Percentiles rank a stretch among this genome's conserved stretches.
These are phyloP conservation scores for Wiebesia pumilae DNA, from an alignment of 1,140 invertebrate genomes.

Conservation along the genomic window DNA sequence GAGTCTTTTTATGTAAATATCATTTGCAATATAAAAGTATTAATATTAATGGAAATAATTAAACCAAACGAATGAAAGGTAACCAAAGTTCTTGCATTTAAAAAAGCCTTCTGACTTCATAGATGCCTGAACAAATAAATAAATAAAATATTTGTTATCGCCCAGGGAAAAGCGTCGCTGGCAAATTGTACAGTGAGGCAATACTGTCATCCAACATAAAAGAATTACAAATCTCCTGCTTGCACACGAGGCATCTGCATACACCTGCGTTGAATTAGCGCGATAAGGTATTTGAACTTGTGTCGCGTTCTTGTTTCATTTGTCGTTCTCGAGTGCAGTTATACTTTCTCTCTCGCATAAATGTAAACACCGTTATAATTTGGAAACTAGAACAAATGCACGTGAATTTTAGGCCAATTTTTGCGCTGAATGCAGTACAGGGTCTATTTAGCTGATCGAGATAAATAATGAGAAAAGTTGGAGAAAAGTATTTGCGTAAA, in stretches of 20 bases:
- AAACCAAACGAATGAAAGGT: neutral
- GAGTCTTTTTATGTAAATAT: too few relatives aligned
- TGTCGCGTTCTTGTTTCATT: neutral
- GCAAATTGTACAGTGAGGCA: neutral
- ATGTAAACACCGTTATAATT: neutral
- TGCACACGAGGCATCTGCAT: neutral
- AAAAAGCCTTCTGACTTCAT: neutral
- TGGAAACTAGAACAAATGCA: neutral
- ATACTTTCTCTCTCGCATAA: neutral
- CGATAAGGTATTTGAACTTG: neutral
- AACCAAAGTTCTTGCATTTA: neutral
- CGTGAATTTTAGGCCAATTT: neutral
- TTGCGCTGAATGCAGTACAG: neutral
- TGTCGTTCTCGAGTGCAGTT: neutral
- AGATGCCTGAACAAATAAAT: neutral
- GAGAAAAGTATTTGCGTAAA: too few relatives aligned
- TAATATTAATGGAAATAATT: too few relatives aligned
- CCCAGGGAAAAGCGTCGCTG: neutral
- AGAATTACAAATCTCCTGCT: slow-evolving; percentile 9
- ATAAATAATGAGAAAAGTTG: neutral
- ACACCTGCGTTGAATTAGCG: neutral
- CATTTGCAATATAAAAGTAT: too few relatives aligned
- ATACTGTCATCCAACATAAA: slow-evolving; percentile 10
- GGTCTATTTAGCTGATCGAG: neutral
- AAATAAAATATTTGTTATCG: neutral